A percentile compares a stretch with the other conserved stretches of the same genome.
These are phyloP conservation scores for Trichosurus vulpecula DNA, from an alignment of 2,797 vertebrate genomes.

Conservation along the genomic window DNA sequence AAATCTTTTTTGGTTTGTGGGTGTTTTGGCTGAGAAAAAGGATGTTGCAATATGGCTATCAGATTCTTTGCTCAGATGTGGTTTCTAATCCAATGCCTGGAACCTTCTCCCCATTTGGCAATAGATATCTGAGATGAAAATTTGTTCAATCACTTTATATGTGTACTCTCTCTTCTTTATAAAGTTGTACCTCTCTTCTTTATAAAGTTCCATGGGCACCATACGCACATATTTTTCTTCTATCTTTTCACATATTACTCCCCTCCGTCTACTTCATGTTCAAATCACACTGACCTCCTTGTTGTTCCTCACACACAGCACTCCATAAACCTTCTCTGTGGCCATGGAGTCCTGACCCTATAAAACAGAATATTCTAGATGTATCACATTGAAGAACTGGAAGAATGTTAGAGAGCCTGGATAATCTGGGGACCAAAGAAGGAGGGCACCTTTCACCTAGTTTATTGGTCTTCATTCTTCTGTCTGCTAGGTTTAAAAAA, in stretches of 20 bases:
- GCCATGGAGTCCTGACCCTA: neutral
- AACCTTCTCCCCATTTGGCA: neutral
- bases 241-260: neutral
- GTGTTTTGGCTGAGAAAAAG: neutral
- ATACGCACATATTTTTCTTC: neutral
- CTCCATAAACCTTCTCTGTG: neutral
- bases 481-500: neutral
- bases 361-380: neutral
- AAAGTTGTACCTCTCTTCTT: neutral
- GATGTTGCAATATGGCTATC: no score
- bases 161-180: neutral
- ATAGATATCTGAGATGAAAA: neutral
- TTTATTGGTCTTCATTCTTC: neutral
- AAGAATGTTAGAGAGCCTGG: no score
- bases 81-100: neutral
- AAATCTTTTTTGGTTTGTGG: neutral
- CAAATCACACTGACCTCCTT: neutral
- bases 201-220: neutral
- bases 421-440: neutral
- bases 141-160: neutral
- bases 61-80: neutral
- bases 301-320: neutral
- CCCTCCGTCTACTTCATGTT: neutral
- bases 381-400: neutral
- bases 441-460: neutral